Base-by-base conservation (phyloP, 2,113 vertebrate species). In the Lycaon pictus region DNA sequence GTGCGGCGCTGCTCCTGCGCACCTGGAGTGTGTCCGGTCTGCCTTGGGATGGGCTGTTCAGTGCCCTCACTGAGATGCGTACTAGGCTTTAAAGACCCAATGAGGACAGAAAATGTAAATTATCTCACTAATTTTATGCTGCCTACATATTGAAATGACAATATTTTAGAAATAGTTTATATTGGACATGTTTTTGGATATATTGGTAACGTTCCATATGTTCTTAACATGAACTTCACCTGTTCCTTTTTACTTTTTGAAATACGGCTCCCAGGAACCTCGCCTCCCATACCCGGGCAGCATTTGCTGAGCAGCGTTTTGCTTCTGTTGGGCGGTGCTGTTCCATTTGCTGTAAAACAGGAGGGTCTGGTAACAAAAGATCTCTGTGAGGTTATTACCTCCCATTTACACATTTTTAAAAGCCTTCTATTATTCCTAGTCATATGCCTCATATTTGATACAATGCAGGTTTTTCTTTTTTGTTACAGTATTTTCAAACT, bases 71-170 rank as follows among this genome's bases (percentile, higher is more conserved):
- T 69, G 19, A 93, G 93, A 72, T 60, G 65, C 13, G 11, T 37
- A 16, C n/a, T 60, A 79, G 32, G 53, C 72, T 84, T 67, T 71
- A 79, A 63, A 92, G 43, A 89, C 7, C 4, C 72, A 53, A 8
- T 29, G 77, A 32, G 53, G 19, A 48, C 12, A n/a, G 27, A 53
- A 65, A 3, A 56, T 56, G 69, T 69, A 60, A 71, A 69, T 22
- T 80, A 29, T 69, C 51, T 67, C 27, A 25, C 15, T 86, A 56
- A 69, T 80, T 88, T 88, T 71, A 81, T 79, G 37, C 32, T 51
- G 20, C 35, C 53, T 94, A 74, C 25, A 32, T 88, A 15, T 92
- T 85, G n/a, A 88, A 72, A 72, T 93, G n/a, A 58, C n/a, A 77
- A 27, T 86, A 48, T 17, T 92, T 95, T 92, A 53, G 43, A 53